Evolutionary conservation across 2,113 vertebrate genomes (phyloP).

Genomic region (Neogobius melanostomus): DNA sequence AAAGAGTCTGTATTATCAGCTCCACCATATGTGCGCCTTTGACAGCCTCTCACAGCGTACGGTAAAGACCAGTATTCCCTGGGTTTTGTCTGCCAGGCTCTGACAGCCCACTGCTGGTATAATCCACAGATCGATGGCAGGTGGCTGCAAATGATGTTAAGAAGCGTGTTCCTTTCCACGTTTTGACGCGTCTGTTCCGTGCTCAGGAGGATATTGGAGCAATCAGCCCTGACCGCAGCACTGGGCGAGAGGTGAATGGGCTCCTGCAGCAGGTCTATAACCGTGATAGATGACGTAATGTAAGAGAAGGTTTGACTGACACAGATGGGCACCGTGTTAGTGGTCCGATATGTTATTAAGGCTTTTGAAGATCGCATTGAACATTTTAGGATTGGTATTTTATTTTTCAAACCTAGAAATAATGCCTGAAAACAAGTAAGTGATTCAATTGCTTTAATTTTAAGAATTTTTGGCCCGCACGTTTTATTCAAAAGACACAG

Average conservation of each 20-base stretch:
- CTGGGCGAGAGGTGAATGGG: neutral
- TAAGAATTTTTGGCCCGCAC: too few relatives aligned
- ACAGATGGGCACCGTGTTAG: too few relatives aligned
- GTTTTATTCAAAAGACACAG: too few relatives aligned
- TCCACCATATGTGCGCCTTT: constrained; percentile 1
- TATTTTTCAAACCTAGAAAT: too few relatives aligned
- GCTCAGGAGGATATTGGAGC: neutral
- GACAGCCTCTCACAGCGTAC: constrained; percentile 38
- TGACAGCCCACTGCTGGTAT: constrained; percentile 32
- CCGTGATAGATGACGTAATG: neutral
- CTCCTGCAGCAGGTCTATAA: neutral
- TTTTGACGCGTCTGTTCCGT: neutral
- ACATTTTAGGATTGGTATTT: too few relatives aligned
- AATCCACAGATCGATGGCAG: constrained; percentile 12
- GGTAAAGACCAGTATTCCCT: constrained; percentile 37
- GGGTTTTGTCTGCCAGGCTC: constrained; percentile 1
- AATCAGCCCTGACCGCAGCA: neutral
- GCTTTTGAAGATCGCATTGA: too few relatives aligned
- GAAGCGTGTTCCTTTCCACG: neutral
- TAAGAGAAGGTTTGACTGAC: too few relatives aligned
- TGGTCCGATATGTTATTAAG: too few relatives aligned
- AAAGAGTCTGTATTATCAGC: neutral
- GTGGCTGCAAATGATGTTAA: constrained; percentile 16
- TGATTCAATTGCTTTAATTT: too few relatives aligned
- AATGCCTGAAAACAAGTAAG: too few relatives aligned